These are phyloP conservation scores for Anoplophora glabripennis DNA, from an alignment of 1,140 invertebrate genomes.

Conservation along the genomic window DNA sequence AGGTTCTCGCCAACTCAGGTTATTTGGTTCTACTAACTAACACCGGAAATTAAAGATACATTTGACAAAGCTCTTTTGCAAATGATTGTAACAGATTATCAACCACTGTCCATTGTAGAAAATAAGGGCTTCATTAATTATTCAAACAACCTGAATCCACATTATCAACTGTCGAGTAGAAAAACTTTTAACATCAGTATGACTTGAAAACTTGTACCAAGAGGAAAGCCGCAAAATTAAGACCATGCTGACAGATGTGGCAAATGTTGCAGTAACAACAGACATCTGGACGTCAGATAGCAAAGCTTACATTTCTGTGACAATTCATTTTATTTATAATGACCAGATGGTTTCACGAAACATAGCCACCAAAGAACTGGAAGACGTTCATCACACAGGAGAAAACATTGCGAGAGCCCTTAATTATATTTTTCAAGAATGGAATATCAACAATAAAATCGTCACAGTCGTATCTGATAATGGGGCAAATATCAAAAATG, in stretches of 20 bases:
- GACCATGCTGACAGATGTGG: slow-evolving; percentile 13
- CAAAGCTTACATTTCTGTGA: slow-evolving; percentile 33
- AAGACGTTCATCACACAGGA: too few species aligned
- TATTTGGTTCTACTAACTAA: too few species aligned
- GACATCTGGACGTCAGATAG: slow-evolving; percentile 41
- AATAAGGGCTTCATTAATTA: slow-evolving; percentile 33
- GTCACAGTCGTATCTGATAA: too few species aligned
- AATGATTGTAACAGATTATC: too few species aligned
- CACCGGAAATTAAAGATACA: too few species aligned
- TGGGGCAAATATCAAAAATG: too few species aligned
- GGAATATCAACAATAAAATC: too few species aligned
- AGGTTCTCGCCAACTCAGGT: too few species aligned
- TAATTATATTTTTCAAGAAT: too few species aligned
- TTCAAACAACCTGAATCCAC: slow-evolving; percentile 26
- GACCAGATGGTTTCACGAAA: not conserved
- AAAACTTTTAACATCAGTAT: slow-evolving; percentile 22
- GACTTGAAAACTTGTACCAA: slow-evolving; percentile 24
- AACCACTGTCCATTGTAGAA: not conserved
- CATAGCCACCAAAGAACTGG: too few species aligned
- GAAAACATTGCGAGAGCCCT: too few species aligned
- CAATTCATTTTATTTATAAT: slow-evolving; percentile 34
- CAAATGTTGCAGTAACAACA: slow-evolving; percentile 30
- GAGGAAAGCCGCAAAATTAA: slow-evolving; percentile 25
- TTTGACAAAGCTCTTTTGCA: too few species aligned
- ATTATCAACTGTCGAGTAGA: slow-evolving; percentile 29